Base-by-base conservation (phyloP, 1,140 invertebrate species). In the Tribolium castaneum region DNA sequence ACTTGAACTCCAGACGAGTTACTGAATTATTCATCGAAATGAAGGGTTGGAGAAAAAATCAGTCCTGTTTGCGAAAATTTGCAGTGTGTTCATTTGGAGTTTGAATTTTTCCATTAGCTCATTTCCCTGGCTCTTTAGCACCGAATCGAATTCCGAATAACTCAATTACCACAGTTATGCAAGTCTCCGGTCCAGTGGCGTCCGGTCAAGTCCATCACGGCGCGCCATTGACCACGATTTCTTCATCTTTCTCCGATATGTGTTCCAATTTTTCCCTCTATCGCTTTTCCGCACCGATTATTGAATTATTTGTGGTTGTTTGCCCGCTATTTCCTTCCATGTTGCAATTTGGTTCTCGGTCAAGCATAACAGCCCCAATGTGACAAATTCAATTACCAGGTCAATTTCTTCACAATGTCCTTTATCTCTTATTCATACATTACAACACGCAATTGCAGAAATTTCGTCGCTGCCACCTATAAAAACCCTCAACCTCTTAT, bases 351-450 rank as follows among this genome's bases (percentile, higher is more conserved):
- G 25, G 9, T 66, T 66, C 59, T 66, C 59, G 59, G 59, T 66
- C 25, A 14, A 66, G 22, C 59, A 35, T 66, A 35, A 35, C 25
- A 35, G 30, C 59, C 59, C 59, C 14, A 35, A 66, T 35, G 59
- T 66, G 59, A 66, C 59, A 66, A 66, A 66, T 66, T 35, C 59
- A 66, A 66, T 66, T 66, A 66, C 25, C 59, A 35, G 59, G 54
- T 14, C 10, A 66, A 66, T 66, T 66, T 66, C 59, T 35, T 35
- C 59, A 66, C 59, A 66, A 35, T 35, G 59, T 66, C 59, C 59
- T 66, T 25, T 66, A 66, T 25, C 59, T 66, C 59, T 62, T 30
- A 66, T 66, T 66, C 59, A 66, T 66, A 66, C 59, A 66, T 66
- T 66, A 66, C 59, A 66, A 66, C 59, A 66, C 59, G 25, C 59